Conservation (phyloP, 2,888 invertebrate species). For the Drosophila gaucha region DNA sequence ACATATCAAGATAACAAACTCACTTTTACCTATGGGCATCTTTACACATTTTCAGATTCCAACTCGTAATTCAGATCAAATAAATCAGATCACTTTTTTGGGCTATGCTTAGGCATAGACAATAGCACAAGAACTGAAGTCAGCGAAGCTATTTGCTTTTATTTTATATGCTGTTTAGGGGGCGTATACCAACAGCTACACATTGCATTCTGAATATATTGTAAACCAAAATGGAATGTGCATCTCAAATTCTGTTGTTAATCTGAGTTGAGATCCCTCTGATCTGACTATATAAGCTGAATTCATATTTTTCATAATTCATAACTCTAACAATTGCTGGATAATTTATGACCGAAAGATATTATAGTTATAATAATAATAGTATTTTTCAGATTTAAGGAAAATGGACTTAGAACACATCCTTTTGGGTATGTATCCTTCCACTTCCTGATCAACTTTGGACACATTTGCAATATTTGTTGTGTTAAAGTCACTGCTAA, state of each 20-base stretch:
- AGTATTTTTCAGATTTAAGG: too few species aligned
- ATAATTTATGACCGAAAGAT: too few species aligned
- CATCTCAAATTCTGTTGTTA: not conserved
- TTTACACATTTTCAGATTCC: constrained; percentile 28
- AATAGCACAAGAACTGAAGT: constrained; percentile 29
- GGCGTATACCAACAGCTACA: constrained; percentile 36
- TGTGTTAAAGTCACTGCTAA: too few species aligned
- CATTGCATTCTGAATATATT: not conserved
- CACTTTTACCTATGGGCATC: constrained; percentile 26
- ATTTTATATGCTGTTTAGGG: constrained; percentile 44
- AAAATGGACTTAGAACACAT: too few species aligned
- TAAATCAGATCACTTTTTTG: not conserved
- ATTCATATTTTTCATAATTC: too few species aligned
- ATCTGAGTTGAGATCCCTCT: too few species aligned
- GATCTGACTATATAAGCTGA: too few species aligned
- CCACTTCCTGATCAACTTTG: too few species aligned
- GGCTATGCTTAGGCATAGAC: constrained; percentile 11
- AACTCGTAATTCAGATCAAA: not conserved
- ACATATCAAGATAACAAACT: not conserved
- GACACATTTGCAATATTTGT: too few species aligned
- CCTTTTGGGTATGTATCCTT: too few species aligned
- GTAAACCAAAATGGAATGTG: not conserved
- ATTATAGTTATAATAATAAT: too few species aligned
- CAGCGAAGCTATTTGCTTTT: not conserved
- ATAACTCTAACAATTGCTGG: too few species aligned